Conservation (phyloP, 2,113 vertebrate genomes). For the Myotis davidii region DNA sequence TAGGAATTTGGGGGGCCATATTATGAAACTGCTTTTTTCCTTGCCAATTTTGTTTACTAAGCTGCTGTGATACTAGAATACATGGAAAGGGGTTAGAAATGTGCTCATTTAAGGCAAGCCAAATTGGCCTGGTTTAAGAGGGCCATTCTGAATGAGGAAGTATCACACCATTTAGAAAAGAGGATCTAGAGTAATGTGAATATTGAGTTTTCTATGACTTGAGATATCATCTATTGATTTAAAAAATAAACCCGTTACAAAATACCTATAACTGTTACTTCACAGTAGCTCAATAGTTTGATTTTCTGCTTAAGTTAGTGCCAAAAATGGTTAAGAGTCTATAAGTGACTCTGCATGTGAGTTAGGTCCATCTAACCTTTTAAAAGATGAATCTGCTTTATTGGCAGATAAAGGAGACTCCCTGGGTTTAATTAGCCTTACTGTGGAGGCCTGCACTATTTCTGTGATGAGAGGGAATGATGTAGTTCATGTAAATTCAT, state of each 20-base stretch:
- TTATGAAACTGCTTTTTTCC: neutral
- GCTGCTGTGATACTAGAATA: neutral
- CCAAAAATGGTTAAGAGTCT: neutral
- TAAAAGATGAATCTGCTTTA: slow-evolving; percentile 34
- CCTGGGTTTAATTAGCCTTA: slow-evolving; percentile 30
- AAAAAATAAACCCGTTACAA: slow-evolving; percentile 4
- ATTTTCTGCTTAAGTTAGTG: slow-evolving; percentile 57
- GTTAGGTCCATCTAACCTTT: neutral
- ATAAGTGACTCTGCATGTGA: neutral
- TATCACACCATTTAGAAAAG: slow-evolving; percentile 9
- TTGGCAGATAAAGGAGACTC: slow-evolving; percentile 9
- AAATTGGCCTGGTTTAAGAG: slow-evolving; percentile 18
- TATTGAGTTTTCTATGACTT: slow-evolving; percentile 11
- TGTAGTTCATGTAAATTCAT: slow-evolving; percentile 37
- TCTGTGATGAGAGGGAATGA: slow-evolving; percentile 42
- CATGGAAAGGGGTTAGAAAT: slow-evolving; percentile 34
- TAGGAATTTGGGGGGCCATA: neutral
- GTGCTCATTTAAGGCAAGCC: slow-evolving; percentile 19
- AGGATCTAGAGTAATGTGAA: neutral
- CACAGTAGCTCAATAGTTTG: neutral
- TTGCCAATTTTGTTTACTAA: slow-evolving; percentile 48
- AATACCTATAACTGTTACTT: slow-evolving; percentile 15
- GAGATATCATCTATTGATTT: slow-evolving; percentile 16
- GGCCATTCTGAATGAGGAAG: neutral
- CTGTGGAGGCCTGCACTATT: neutral